Evolutionary conservation across 2,888 invertebrate genomes (phyloP), one percentile per base, ranked within the genome.

Genomic region (Clivina fossor): DNA sequence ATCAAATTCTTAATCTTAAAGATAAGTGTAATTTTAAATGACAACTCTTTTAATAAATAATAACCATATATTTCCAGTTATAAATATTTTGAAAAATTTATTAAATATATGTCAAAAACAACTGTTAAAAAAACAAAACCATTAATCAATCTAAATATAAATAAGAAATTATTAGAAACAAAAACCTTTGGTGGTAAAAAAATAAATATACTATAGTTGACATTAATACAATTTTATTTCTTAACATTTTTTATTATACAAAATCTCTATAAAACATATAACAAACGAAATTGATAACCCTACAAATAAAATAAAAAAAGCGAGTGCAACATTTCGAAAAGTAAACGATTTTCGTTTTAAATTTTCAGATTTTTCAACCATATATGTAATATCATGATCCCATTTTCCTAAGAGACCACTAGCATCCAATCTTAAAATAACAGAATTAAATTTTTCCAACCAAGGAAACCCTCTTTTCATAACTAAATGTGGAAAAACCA

Each of bases 391-490:
- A 37, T 54, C 54, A 24, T 8, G 18, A 11, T 54, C 54, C 54
- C 44, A 46, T 46, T 54, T 35, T 8, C 15, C 19, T n/a, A 54
- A 18, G 7, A 54, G 26, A 15, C 54, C 54, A 46, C n/a, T 18
- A 9, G 15, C 24, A 15, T 18, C 11, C 28, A 54, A 3, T 22
- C 16, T 24, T 13, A 43, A 13, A 15, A 54, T 35, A 19, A 54
- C 9, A 19, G 33, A 8, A 46, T 54, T 46, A 26, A 54, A 26
- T 18, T 11, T 46, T 1, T 37, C 18, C 15, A 54, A 28, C 13
- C 44, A 13, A 8, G 54, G 46, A 37, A 19, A 28, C 8, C 54
- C 54, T 18, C 28, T 54, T 9, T 16, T 18, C 11, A 37, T 35
- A 13, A 54, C 11, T 13, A 54, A 20, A 19, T 46, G 24, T 7